Evolutionary conservation across 2,797 vertebrate genomes (phyloP).

Genomic region (Heliangelus exortis): DNA sequence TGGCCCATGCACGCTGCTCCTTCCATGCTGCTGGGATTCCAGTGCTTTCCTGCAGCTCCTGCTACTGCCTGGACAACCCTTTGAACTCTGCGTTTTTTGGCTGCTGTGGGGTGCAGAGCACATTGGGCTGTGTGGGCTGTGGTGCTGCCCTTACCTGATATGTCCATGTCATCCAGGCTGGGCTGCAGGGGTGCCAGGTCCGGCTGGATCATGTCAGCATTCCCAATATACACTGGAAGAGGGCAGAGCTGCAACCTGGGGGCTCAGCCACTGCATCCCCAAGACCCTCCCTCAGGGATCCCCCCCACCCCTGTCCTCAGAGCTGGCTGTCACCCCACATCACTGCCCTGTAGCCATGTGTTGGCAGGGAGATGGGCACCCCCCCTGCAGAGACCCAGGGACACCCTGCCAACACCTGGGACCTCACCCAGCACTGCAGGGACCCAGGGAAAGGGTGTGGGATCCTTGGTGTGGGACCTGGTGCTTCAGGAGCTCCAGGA

Average conservation of each 20-base stretch:
- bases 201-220: constrained; percentile 97
- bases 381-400: not conserved
- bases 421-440: not conserved
- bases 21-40: not conserved
- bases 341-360: not conserved
- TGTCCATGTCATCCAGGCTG: constrained; percentile 96
- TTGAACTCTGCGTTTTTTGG: not conserved
- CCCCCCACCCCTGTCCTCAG: not conserved
- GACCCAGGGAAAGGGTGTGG: not conserved
- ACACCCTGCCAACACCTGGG: not conserved
- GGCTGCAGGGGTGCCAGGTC: constrained; percentile 93
- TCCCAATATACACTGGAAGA: constrained; percentile 87
- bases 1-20: not conserved
- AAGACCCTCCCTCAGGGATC: not conserved
- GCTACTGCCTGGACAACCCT: not conserved
- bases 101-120: not conserved
- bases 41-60: not conserved
- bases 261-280: not conserved
- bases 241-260: not conserved
- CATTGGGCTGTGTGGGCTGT: not conserved
- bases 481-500: not conserved
- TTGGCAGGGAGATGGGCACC: not conserved
- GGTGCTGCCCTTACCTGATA: constrained; percentile 84
- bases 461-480: not conserved
- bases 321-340: not conserved